phyloP scores from a whole-genome alignment of 2,113 vertebrate species.

The Rhinoptilus africanus region DNA sequence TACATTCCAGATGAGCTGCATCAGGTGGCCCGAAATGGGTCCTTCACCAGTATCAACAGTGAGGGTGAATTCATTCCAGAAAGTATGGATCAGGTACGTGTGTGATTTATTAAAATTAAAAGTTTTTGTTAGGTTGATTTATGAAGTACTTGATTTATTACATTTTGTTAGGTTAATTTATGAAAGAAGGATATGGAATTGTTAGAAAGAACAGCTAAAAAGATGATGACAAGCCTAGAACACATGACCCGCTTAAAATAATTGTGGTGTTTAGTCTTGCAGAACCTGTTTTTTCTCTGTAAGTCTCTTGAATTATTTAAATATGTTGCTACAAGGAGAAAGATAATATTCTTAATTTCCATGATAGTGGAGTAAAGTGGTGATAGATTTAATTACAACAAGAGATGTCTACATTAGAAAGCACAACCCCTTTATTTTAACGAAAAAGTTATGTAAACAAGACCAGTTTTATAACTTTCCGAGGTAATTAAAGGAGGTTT shows the following conservation, averaged over 20 bases:
- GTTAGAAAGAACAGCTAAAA: neutral
- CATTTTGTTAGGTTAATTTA: neutral
- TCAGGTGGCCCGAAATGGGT: conserved; percentile 94
- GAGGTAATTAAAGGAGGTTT: neutral
- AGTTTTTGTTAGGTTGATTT: neutral
- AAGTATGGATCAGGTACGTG: conserved; percentile 94
- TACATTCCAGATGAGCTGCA: conserved; percentile 97
- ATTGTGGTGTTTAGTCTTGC: neutral
- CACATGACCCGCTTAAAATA: neutral
- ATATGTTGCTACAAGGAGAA: neutral
- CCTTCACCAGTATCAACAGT: conserved; percentile 98
- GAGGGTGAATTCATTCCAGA: conserved; percentile 99
- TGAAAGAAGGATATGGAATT: neutral
- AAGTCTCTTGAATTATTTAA: neutral
- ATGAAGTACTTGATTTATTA: neutral
- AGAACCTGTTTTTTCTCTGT: neutral
- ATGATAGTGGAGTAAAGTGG: neutral
- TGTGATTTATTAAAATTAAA: neutral
- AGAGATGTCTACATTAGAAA: neutral
- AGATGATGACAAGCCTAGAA: neutral
- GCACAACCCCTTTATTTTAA: neutral
- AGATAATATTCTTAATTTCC: neutral
- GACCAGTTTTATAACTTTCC: neutral
- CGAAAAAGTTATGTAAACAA: neutral
- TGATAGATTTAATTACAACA: neutral